Evolutionary conservation across 2,888 invertebrate species (phyloP), one percentile per base, ranked within the genome.

Genomic region (Myopa testacea): DNA sequence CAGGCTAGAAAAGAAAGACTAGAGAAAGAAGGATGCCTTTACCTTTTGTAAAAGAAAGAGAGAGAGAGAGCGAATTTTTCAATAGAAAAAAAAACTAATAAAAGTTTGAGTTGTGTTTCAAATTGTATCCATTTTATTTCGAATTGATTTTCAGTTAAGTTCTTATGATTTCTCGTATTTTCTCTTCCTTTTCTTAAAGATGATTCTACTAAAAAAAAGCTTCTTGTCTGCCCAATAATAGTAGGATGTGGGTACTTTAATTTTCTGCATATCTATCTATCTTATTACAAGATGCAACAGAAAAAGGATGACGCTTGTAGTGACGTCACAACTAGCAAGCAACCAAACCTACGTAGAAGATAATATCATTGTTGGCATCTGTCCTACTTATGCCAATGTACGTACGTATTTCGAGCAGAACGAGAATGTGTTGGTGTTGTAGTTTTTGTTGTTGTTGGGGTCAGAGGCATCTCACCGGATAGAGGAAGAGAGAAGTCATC

Each of bases 321-420:
- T 78, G 78, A 78, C 78, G 78, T 78, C 78, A 75, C 50, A 55
- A 19, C 73, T 71, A 78, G 52, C 38, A n/a, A n/a, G n/a, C n/a
- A n/a, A n/a, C n/a, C n/a, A n/a, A n/a, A n/a, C n/a, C n/a, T 38
- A 71, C 67, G 67, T 68, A 26, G 19, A 50, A 78, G 26, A 26
- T 26, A 79, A 80, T 78, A 75, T 76, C 76, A 79, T 78, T 79
- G 78, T 81, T 80, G 78, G 58, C 75, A 77, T 78, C 77, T 80
- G 81, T 78, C 80, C 82, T 80, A 82, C 78, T 76, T 82, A 69
- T 58, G 58, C 71, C 37, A 71, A 16, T 71, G 58, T 58, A 58
- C 40, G 58, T 58, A 58, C 40, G 7, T 16, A 16, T 60, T 4
- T 16, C 52, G 16, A 50, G 19, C 12, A 8, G 12, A n/a, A 14